Percentiles rank a stretch among this genome's conserved stretches.
These are phyloP conservation scores for Anser brachyrhynchus DNA, from an alignment of 2,113 vertebrate species.

Conservation along the genomic window DNA sequence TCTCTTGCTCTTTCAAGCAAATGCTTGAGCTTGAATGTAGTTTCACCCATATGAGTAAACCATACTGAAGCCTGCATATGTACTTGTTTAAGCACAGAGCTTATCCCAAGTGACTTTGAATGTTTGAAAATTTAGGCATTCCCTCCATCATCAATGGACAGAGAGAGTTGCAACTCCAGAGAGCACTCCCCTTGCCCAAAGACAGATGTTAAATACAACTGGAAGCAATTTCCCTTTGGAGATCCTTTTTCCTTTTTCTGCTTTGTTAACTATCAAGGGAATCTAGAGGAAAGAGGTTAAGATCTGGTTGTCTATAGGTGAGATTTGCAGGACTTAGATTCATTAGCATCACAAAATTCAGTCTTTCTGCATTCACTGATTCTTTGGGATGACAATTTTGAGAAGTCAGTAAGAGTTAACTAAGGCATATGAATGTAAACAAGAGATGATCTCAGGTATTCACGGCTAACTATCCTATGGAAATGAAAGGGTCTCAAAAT, in stretches of 20 bases:
- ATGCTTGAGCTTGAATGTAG: background rate
- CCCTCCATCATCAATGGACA: background rate
- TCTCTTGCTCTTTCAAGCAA: background rate
- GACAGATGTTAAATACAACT: background rate
- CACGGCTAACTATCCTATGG: background rate
- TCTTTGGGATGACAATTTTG: background rate
- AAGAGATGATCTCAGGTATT: background rate
- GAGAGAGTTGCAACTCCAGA: background rate
- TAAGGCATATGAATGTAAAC: background rate
- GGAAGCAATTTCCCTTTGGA: background rate
- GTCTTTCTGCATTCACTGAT: background rate
- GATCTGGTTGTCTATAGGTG: background rate
- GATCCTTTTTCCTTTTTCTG: conserved; percentile 7
- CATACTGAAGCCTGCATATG: background rate
- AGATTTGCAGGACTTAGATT: background rate
- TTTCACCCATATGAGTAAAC: background rate
- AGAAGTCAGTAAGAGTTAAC: background rate
- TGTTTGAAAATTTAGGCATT: background rate
- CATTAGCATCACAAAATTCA: background rate
- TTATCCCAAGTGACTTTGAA: background rate
- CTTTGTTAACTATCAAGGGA: background rate
- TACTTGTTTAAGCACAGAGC: background rate
- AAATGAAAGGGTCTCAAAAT: background rate
- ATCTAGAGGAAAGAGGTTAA: background rate
- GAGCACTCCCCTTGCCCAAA: background rate